phyloP scores from a whole-genome alignment of 2,797 vertebrate genomes.

The Syncerus caffer region DNA sequence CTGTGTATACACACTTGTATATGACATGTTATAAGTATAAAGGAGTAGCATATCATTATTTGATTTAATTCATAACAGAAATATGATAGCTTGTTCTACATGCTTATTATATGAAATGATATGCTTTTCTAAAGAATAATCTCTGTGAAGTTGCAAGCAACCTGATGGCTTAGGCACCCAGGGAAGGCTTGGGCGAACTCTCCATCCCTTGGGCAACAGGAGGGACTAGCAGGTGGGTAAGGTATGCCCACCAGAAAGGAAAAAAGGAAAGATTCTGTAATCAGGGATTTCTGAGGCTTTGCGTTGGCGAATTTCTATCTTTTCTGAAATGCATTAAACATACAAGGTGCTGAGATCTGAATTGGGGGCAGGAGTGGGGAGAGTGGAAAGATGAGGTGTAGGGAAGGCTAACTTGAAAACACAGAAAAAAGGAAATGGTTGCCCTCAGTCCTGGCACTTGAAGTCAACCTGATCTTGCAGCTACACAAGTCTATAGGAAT shows the following conservation, averaged over 20 bases:
- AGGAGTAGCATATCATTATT: constrained; percentile 71
- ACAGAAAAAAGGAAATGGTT: not conserved
- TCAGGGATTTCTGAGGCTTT: constrained; percentile 78
- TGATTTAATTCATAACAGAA: constrained; percentile 59
- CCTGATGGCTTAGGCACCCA: not conserved
- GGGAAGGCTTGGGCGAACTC: constrained; percentile 15
- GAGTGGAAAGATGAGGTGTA: not conserved
- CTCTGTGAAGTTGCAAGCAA: constrained; percentile 55
- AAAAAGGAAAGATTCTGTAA: constrained; percentile 46
- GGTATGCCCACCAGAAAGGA: constrained; percentile 49
- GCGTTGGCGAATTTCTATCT: constrained; percentile 77
- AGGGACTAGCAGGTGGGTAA: not conserved
- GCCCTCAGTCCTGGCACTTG: constrained; percentile 30
- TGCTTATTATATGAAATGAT: constrained; percentile 72
- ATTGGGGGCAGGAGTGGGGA: constrained; percentile 57
- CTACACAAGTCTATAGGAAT: not conserved
- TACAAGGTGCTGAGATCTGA: constrained; percentile 77
- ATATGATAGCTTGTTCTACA: constrained; percentile 68
- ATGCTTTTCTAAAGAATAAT: constrained; percentile 59
- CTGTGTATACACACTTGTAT: constrained; percentile 48
- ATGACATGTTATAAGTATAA: constrained; percentile 38
- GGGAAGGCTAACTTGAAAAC: not conserved
- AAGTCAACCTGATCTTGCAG: constrained; percentile 13
- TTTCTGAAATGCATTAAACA: constrained; percentile 81
- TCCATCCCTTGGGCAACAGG: not conserved